Percentiles rank a stretch among this genome's conserved stretches.
These are phyloP conservation scores for Hymenochirus boettgeri DNA, from an alignment of 2,113 vertebrate species.

Conservation along the genomic window DNA sequence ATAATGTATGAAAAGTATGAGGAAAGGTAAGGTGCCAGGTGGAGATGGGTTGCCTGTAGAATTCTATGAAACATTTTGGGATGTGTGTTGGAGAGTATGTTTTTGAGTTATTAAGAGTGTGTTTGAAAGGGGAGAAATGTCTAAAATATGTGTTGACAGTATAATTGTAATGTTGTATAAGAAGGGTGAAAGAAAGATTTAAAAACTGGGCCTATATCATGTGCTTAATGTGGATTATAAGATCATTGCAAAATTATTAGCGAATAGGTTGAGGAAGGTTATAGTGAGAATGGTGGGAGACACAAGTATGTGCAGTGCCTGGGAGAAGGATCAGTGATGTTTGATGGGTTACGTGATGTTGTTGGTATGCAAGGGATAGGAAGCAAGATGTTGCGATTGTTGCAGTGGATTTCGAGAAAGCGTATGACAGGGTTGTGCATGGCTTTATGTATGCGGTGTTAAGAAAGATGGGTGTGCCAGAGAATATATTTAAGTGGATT, in stretches of 20 bases:
- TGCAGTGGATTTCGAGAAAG: no score
- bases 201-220: neutral
- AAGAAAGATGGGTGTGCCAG: no score
- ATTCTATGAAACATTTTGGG: neutral
- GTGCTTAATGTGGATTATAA: no score
- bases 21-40: neutral
- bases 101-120: neutral
- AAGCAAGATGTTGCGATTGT: neutral
- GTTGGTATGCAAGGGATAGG: neutral
- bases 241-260: neutral
- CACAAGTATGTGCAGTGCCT: neutral
- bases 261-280: neutral
- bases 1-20: neutral
- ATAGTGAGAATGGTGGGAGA: neutral
- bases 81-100: neutral
- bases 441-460: no score
- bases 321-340: neutral
- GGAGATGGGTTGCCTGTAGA: no score
- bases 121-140: neutral
- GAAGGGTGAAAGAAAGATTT: neutral
- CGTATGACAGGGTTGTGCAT: no score
- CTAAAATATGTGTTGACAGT: neutral
- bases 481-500: neutral
- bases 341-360: neutral
- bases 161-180: neutral